Evolutionary conservation across 2,888 invertebrate genomes (phyloP), one percentile per base, ranked within the genome.

Genomic region (Lasioglossum vierecki): DNA sequence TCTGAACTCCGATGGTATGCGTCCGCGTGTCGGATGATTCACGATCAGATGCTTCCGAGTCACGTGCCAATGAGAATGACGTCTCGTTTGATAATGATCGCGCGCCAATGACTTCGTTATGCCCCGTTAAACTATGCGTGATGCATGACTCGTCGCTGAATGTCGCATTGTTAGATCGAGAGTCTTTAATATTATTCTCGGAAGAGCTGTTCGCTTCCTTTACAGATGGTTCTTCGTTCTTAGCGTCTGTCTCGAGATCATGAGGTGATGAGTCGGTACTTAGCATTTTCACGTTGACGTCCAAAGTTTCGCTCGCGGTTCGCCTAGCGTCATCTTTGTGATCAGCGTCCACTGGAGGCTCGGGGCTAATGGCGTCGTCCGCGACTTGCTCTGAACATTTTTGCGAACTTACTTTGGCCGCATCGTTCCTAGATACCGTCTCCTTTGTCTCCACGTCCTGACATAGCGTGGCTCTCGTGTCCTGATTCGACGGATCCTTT

Each of bases 141-240:
- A 18, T n/a, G 66, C n/a, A 22, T 68, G 84, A 82, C 53, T 79
- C 79, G 66, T 26, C 35, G 18, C 22, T 60, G n/a, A 53, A n/a
- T 3, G 53, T 53, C 77, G 77, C 60, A 68, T 85, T 83, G 76
- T 86, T 76, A 63, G 49, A 2, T 18, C 22, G 68, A 53, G 79
- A 57, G 71, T 80, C 80, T 74, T 76, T 44, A 72, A 63, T 18
- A 44, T 35, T 35, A 57, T 71, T 79, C 60, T 46, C 68, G 91
- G 86, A 91, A 89, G 87, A 73, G 81, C 41, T 72, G 30, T 15
- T 41, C 4, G 83, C 85, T 87, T 84, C 88, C 80, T 89, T 87
- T 84, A 78, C 22, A 1, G 75, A 82, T 53, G 82, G 80, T 79
- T 41, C 35, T 49, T 39, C 44, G 22, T 35, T 41, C 35, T 22